phyloP scores from a whole-genome alignment of 2,888 invertebrate species.

The Epirrhoe alternata region DNA sequence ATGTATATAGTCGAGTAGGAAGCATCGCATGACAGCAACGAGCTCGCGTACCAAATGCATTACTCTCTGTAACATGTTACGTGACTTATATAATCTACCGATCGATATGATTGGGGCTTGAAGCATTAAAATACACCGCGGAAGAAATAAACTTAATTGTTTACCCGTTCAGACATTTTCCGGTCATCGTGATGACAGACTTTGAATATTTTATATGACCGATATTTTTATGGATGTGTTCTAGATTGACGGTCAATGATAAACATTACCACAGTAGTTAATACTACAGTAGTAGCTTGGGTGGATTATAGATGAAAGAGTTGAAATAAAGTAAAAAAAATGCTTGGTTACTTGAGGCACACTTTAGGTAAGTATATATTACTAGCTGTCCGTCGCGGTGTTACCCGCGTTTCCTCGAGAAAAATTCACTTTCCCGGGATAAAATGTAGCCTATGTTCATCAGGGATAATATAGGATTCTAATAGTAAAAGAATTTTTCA shows the following conservation, averaged over 20 bases:
- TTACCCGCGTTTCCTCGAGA: too few species aligned
- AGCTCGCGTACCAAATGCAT: conserved; percentile 56
- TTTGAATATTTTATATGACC: conserved; percentile 24
- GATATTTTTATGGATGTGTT: conserved; percentile 11
- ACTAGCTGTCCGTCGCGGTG: too few species aligned
- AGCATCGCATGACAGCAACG: conserved; percentile 41
- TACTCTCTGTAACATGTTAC: conserved; percentile 65
- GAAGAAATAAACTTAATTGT: conserved; percentile 33
- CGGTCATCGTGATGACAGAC: conserved; percentile 13
- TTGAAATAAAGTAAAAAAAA: too few species aligned
- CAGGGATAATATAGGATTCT: too few species aligned
- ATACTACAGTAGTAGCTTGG: not conserved
- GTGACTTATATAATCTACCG: conserved; percentile 64
- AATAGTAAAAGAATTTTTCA: too few species aligned
- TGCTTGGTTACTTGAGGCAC: too few species aligned
- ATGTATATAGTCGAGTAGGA: not conserved
- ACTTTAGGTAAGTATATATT: too few species aligned
- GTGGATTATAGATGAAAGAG: not conserved
- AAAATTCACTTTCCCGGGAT: too few species aligned
- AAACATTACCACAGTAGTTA: not conserved
- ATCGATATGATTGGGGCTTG: conserved; percentile 36
- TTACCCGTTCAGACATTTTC: conserved; percentile 17
- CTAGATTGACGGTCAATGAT: conserved; percentile 9
- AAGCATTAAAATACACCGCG: conserved; percentile 31
- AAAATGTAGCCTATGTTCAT: too few species aligned